phyloP scores from a whole-genome alignment of 2,113 vertebrate genomes.

The Benitochromis conjunctus region DNA sequence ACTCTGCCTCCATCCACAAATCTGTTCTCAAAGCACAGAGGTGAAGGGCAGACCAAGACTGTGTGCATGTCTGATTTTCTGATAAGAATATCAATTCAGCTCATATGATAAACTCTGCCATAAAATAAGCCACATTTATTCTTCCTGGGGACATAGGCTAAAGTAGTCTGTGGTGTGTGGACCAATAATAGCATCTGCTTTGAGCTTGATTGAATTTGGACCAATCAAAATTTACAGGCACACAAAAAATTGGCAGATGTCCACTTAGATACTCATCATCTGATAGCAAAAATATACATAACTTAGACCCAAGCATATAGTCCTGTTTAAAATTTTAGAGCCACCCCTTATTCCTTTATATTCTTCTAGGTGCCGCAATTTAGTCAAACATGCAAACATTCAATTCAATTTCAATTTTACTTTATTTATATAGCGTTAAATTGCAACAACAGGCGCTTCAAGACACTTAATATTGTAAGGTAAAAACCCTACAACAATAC shows the following conservation, averaged over 20 bases:
- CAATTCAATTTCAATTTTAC: not conserved
- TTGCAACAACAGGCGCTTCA: not conserved
- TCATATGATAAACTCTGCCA: not conserved
- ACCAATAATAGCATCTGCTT: not conserved
- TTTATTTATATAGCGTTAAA: not conserved
- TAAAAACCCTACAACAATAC: not conserved
- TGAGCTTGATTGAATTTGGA: not conserved
- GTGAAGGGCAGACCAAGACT: not conserved
- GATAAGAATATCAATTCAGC: not conserved
- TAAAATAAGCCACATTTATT: not conserved
- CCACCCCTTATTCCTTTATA: not conserved
- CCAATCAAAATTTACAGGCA: not conserved
- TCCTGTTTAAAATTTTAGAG: not conserved
- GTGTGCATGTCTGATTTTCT: not conserved
- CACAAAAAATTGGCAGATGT: not conserved
- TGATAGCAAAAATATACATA: not conserved
- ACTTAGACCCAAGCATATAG: not conserved
- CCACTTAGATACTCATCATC: too few species aligned
- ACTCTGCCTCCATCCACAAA: not conserved
- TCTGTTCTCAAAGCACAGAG: slow-evolving; percentile 3
- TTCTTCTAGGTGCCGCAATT: not conserved
- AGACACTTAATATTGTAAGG: not conserved
- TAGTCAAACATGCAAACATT: not conserved
- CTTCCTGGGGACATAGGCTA: not conserved
- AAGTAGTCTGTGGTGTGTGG: not conserved